Conservation (phyloP, 2,113 vertebrate species). For the Anarrhichthys ocellatus region DNA sequence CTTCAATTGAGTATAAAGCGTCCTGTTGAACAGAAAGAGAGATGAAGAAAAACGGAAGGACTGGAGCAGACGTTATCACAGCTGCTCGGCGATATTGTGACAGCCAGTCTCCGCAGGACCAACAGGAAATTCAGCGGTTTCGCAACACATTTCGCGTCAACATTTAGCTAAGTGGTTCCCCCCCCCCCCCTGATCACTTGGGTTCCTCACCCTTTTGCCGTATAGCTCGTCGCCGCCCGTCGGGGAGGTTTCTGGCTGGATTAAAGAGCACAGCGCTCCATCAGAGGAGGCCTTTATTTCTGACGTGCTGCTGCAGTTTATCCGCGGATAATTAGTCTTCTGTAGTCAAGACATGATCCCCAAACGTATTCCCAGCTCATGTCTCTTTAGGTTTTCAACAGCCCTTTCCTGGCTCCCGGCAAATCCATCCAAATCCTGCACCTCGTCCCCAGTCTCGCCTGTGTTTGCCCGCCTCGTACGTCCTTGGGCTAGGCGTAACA, state of each 20-base stretch:
- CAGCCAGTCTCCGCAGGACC: slow-evolving; percentile 44
- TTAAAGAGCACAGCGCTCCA: slow-evolving; percentile 69
- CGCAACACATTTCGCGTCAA: slow-evolving; percentile 19
- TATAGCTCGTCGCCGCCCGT: slow-evolving; percentile 64
- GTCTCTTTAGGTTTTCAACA: slow-evolving; percentile 13
- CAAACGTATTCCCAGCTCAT: slow-evolving; percentile 27
- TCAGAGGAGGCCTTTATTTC: slow-evolving; percentile 64
- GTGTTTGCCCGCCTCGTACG: slow-evolving; percentile 60
- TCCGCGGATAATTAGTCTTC: slow-evolving; percentile 43
- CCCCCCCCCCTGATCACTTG: neutral
- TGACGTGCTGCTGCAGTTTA: slow-evolving; percentile 62
- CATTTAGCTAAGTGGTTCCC: slow-evolving; percentile 9
- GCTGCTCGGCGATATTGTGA: slow-evolving; percentile 26
- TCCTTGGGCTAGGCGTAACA: slow-evolving; percentile 65
- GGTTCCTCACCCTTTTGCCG: slow-evolving; percentile 75
- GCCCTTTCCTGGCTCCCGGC: neutral
- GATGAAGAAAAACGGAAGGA: slow-evolving; percentile 51
- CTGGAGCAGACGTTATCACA: slow-evolving; percentile 32
- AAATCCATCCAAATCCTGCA: slow-evolving; percentile 31
- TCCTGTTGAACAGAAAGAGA: slow-evolving; percentile 73
- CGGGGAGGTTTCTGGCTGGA: slow-evolving; percentile 55
- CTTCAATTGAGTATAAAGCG: slow-evolving; percentile 72
- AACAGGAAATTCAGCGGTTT: slow-evolving; percentile 13
- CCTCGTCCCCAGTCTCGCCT: slow-evolving; percentile 42
- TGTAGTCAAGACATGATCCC: slow-evolving; percentile 69